Evolutionary conservation across 2,797 vertebrate genomes (phyloP).

Genomic region (Pitangus sulphuratus): DNA sequence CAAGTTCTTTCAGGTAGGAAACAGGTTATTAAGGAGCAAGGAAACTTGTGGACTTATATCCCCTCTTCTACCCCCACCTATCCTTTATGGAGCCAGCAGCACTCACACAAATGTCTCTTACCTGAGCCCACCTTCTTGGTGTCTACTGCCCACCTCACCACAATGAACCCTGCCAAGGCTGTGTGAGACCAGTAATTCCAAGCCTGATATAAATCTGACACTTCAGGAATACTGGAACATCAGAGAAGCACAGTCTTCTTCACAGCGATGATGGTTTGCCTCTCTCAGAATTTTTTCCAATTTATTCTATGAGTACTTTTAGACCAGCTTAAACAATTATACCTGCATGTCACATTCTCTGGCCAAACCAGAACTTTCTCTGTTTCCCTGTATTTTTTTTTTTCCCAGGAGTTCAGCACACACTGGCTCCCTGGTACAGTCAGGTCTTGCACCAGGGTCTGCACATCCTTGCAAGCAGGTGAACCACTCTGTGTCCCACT

Average conservation of each 20-base stretch:
- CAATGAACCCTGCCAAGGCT: not conserved
- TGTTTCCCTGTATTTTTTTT: not conserved
- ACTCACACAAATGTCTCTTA: not conserved
- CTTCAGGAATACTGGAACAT: not conserved
- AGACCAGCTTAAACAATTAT: not conserved
- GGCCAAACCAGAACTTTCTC: not conserved
- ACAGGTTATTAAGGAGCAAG: not conserved
- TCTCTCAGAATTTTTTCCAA: not conserved
- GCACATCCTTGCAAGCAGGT: not conserved
- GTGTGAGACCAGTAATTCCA: not conserved
- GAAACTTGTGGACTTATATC: not conserved
- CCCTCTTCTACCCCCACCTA: not conserved
- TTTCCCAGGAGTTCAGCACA: not conserved
- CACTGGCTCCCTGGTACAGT: not conserved
- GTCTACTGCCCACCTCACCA: not conserved
- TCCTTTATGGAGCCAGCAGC: rapidly evolving
- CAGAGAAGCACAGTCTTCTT: not conserved
- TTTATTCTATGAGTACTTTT: not conserved
- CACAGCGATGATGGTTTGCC: not conserved
- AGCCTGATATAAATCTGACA: not conserved
- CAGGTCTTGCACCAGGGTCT: not conserved
- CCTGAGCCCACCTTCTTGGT: not conserved
- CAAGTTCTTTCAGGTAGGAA: not conserved
- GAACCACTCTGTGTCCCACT: not conserved
- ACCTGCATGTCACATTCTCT: not conserved